These are phyloP conservation scores for Noturus placidus DNA, from an alignment of 2,113 vertebrate species.

Conservation along the genomic window DNA sequence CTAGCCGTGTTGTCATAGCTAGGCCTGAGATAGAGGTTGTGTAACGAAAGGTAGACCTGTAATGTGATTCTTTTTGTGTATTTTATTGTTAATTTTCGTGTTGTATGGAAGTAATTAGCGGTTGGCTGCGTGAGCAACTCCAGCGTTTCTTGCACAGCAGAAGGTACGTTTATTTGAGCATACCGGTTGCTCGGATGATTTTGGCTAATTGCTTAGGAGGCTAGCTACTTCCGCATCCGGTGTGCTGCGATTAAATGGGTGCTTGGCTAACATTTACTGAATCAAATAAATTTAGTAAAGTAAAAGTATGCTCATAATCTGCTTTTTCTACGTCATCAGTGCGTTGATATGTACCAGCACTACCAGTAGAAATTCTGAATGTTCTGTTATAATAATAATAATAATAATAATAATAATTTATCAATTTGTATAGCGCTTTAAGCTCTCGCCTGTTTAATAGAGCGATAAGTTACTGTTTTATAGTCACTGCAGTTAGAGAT, in stretches of 20 bases:
- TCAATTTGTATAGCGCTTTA: no score
- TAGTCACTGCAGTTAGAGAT: not conserved
- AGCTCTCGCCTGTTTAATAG: not conserved
- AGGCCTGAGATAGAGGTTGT: conserved; percentile 6
- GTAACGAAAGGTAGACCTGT: not conserved
- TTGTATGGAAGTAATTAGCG: not conserved
- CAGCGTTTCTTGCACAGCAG: not conserved
- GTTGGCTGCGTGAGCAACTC: not conserved
- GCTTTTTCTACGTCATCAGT: not conserved
- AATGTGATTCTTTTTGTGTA: not conserved
- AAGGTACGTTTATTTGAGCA: not conserved
- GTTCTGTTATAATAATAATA: not conserved
- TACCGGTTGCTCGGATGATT: not conserved
- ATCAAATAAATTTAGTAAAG: not conserved
- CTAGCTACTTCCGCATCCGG: conserved; percentile 39
- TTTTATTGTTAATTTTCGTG: not conserved
- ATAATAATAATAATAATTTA: no score
- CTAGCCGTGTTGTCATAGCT: conserved; percentile 22
- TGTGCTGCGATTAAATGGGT: not conserved
- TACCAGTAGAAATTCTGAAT: not conserved
- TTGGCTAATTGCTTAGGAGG: not conserved
- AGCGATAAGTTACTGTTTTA: not conserved
- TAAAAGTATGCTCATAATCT: not conserved
- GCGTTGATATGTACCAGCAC: not conserved
- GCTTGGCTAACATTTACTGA: not conserved